Conservation (phyloP, 2,113 vertebrate species). For the Pyxicephalus adspersus region DNA sequence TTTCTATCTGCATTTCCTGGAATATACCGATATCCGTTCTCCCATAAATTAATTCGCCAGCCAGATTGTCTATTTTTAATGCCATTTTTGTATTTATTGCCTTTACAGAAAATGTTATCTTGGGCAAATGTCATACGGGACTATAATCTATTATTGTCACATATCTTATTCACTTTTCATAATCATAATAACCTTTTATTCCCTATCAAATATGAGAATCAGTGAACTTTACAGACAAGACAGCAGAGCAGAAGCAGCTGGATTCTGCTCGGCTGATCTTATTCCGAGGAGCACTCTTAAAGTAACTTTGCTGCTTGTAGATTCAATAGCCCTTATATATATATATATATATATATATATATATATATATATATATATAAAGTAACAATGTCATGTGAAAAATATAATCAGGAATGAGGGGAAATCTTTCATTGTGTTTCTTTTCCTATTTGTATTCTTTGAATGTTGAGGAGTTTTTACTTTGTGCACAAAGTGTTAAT, state of each 20-base stretch:
- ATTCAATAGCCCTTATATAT: constrained; percentile 7
- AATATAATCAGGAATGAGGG: constrained; percentile 19
- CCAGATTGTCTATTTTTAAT: background rate
- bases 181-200: constrained; percentile 50
- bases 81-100: background rate
- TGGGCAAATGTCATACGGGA: constrained; percentile 17
- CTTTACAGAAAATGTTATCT: constrained; percentile 9
- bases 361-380: constrained; percentile 9
- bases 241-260: background rate
- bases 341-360: constrained; percentile 22
- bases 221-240: constrained; percentile 31
- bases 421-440: constrained; percentile 2
- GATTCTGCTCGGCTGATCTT: background rate
- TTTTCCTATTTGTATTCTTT: background rate
- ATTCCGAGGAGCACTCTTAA: background rate
- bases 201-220: constrained; percentile 20
- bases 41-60: background rate
- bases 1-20: too few relatives aligned
- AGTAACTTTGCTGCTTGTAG: background rate
- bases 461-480: constrained; percentile 2
- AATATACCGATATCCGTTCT: background rate
- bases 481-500: constrained; percentile 28
- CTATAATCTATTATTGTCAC: constrained; percentile 24
- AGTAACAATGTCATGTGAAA: background rate
- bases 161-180: background rate